These are phyloP conservation scores for Syngnathus rostellatus DNA, from an alignment of 2,797 vertebrate genomes.

Conservation along the genomic window DNA sequence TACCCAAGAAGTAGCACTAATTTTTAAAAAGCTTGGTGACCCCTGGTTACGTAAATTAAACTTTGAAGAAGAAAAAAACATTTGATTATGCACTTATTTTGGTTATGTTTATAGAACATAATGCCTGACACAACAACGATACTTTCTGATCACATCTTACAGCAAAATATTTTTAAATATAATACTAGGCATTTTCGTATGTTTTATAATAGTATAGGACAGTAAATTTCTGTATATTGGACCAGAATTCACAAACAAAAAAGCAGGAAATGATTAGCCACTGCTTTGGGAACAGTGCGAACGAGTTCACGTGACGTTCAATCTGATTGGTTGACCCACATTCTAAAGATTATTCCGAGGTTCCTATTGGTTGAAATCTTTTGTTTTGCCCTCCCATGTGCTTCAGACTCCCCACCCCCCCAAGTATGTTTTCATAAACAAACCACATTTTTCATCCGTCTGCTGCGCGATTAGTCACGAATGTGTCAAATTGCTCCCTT, in stretches of 20 bases:
- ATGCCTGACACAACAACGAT: neutral
- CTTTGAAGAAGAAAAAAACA: no score
- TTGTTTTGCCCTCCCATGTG: conserved; percentile 59
- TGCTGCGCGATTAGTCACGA: conserved; percentile 15
- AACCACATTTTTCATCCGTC: conserved; percentile 44
- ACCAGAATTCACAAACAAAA: neutral
- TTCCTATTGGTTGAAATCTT: conserved; percentile 55
- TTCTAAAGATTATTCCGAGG: conserved; percentile 24
- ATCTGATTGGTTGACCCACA: conserved; percentile 69
- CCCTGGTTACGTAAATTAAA: no score
- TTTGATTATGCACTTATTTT: neutral
- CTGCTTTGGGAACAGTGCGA: conserved; percentile 11
- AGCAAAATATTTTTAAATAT: neutral
- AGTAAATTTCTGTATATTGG: neutral
- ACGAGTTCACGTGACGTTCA: conserved; percentile 24
- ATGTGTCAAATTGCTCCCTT: conserved; percentile 16
- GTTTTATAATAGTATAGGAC: neutral
- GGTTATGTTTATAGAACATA: neutral
- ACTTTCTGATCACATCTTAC: neutral
- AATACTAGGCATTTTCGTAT: no score
- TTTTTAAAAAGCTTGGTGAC: no score
- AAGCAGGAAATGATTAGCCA: conserved; percentile 13
- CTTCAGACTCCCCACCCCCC: conserved; percentile 49
- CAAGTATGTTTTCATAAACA: conserved; percentile 67
- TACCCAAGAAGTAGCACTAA: no score